These are phyloP conservation scores for Cremastobaeus sp. DNA, from an alignment of 2,888 invertebrate species.

Conservation along the genomic window DNA sequence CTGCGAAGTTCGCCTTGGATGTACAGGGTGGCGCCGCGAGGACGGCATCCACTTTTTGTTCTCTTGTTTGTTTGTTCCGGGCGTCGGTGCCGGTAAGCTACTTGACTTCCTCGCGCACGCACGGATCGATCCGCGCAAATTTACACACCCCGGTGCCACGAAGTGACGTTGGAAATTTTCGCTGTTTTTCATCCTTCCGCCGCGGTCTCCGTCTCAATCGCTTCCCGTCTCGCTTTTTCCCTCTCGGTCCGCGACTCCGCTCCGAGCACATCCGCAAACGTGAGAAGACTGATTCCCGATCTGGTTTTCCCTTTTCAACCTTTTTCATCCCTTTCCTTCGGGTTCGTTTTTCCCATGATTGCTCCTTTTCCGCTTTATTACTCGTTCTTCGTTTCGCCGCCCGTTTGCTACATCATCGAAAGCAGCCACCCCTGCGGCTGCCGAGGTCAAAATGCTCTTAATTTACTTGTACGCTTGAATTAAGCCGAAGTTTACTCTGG, in stretches of 20 bases:
- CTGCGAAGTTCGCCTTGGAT: constrained; percentile 67
- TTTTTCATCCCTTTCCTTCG: neutral
- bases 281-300: constrained; percentile 43
- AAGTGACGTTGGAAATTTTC: constrained; percentile 69
- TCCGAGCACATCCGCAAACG: constrained; percentile 39
- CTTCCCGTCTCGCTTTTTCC: constrained; percentile 32
- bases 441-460: constrained; percentile 50
- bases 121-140: constrained; percentile 73
- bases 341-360: constrained; percentile 1
- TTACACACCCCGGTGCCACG: constrained; percentile 68
- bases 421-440: constrained; percentile 45
- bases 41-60: constrained; percentile 71
- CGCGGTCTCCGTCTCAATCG: constrained; percentile 23
- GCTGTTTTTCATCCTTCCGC: constrained; percentile 63
- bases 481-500: constrained; percentile 55
- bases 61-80: constrained; percentile 72
- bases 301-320: neutral
- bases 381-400: neutral
- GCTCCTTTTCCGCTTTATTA: constrained; percentile 27
- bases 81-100: constrained; percentile 67
- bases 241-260: constrained; percentile 31
- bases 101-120: constrained; percentile 64
- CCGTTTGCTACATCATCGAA: constrained; percentile 33
- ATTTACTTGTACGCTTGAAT: constrained; percentile 58
- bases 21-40: constrained; percentile 70